Evolutionary conservation across 2,888 invertebrate genomes (phyloP).

Genomic region (Leptinotarsa rubiginosa): DNA sequence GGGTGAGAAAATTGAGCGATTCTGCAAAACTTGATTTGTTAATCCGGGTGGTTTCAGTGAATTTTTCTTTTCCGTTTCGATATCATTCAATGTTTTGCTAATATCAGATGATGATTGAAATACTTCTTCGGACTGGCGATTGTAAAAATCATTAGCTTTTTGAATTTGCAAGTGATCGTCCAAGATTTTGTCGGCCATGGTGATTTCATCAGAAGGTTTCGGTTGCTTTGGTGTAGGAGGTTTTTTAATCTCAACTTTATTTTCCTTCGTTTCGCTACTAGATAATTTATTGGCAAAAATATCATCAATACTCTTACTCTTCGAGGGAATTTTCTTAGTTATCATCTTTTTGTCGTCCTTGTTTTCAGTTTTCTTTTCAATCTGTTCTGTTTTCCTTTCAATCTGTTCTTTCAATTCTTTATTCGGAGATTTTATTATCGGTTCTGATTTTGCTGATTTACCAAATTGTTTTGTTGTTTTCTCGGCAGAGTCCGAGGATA

Average conservation of each 20-base stretch:
- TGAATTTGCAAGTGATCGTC: constrained; percentile 59
- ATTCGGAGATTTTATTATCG: constrained; percentile 50
- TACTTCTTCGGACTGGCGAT: constrained; percentile 40
- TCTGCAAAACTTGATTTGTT: constrained; percentile 63
- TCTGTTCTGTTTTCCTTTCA: constrained; percentile 47
- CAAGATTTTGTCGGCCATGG: constrained; percentile 56
- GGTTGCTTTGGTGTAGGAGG: constrained; percentile 42
- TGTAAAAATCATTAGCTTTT: constrained; percentile 50
- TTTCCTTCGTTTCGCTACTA: constrained; percentile 53
- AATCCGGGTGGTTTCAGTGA: constrained; percentile 45
- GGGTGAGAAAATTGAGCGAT: constrained; percentile 79
- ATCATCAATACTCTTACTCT: constrained; percentile 54
- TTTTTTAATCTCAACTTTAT: constrained; percentile 48
- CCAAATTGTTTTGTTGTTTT: constrained; percentile 26
- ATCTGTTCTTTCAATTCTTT: constrained; percentile 52
- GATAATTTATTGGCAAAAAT: constrained; percentile 52
- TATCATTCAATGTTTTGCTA: constrained; percentile 45
- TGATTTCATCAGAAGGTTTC: constrained; percentile 53
- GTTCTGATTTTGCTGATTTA: constrained; percentile 43
- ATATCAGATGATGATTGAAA: constrained; percentile 41
- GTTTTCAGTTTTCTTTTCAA: constrained; percentile 48
- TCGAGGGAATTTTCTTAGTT: constrained; percentile 43
- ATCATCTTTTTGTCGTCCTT: constrained; percentile 42
- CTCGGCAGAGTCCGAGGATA: constrained; percentile 9
- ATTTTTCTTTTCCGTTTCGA: constrained; percentile 51